Evolutionary conservation across 2,113 vertebrate genomes (phyloP).

Genomic region (Aplodontia rufa): DNA sequence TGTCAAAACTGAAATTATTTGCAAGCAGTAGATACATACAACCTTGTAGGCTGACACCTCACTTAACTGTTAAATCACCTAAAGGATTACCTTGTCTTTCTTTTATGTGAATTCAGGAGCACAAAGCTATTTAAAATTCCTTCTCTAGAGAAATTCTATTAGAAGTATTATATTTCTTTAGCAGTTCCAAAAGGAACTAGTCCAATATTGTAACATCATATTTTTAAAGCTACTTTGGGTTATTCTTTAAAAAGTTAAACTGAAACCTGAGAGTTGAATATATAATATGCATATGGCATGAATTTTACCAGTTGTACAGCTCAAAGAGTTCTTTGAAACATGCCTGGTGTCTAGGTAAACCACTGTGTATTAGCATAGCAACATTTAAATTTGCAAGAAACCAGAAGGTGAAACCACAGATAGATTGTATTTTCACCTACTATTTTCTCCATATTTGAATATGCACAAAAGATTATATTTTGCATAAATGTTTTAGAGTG

Average conservation of each 20-base stretch:
- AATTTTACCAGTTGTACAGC: not conserved
- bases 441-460: constrained; percentile 1
- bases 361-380: not conserved
- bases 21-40: constrained; percentile 79
- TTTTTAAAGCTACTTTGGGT: constrained; percentile 44
- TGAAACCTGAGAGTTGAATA: not conserved
- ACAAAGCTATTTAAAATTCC: constrained; percentile 72
- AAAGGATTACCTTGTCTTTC: constrained; percentile 76
- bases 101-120: constrained; percentile 65
- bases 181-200: constrained; percentile 33
- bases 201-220: constrained; percentile 61
- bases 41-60: constrained; percentile 75
- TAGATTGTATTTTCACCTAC: not conserved
- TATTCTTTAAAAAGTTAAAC: constrained; percentile 28
- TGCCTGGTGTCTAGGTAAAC: not conserved
- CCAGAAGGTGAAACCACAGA: not conserved
- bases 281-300: not conserved
- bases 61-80: constrained; percentile 84
- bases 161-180: constrained; percentile 63
- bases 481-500: not conserved
- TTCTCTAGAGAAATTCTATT: constrained; percentile 65
- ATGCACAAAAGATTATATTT: constrained; percentile 10
- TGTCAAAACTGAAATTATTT: constrained; percentile 84
- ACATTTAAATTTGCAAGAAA: not conserved
- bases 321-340: not conserved